A percentile compares a stretch with the other conserved stretches of the same genome.
Evolutionary conservation across 2,113 vertebrate genomes (phyloP).

Genomic region (Onychorhynchus coronatus): DNA sequence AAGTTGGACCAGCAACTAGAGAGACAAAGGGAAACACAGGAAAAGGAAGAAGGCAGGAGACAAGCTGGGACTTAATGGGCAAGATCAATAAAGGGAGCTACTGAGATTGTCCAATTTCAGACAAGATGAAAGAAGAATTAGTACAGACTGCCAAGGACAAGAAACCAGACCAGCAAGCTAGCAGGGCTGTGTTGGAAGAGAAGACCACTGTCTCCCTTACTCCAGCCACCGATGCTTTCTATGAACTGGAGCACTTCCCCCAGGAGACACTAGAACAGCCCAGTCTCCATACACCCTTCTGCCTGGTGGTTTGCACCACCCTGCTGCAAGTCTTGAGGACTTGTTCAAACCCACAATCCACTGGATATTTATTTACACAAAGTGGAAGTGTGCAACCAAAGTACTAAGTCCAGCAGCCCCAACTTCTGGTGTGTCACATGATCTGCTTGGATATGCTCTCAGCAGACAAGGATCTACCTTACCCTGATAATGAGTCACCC

Average conservation of each 20-base stretch:
- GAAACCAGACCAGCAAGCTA: background rate
- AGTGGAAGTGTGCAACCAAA: background rate
- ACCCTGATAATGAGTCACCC: background rate
- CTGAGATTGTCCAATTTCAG: background rate
- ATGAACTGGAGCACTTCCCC: background rate
- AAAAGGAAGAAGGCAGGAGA: background rate
- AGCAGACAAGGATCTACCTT: background rate
- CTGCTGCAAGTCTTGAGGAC: background rate
- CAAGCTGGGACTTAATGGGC: background rate
- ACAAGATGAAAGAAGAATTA: background rate
- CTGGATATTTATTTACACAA: background rate
- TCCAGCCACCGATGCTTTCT: background rate
- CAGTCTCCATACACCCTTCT: background rate
- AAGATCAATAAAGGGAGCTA: background rate
- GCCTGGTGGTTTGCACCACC: background rate
- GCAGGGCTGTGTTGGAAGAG: background rate
- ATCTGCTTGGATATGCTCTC: background rate
- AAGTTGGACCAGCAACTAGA: conserved; percentile 3
- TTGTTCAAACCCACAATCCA: background rate
- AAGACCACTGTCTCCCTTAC: background rate
- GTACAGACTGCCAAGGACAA: background rate
- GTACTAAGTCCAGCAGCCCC: background rate
- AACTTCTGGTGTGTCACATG: background rate
- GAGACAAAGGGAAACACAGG: background rate
- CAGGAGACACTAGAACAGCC: background rate